phyloP scores from a whole-genome alignment of 2,113 vertebrate species.

The Cisticola juncidis region DNA sequence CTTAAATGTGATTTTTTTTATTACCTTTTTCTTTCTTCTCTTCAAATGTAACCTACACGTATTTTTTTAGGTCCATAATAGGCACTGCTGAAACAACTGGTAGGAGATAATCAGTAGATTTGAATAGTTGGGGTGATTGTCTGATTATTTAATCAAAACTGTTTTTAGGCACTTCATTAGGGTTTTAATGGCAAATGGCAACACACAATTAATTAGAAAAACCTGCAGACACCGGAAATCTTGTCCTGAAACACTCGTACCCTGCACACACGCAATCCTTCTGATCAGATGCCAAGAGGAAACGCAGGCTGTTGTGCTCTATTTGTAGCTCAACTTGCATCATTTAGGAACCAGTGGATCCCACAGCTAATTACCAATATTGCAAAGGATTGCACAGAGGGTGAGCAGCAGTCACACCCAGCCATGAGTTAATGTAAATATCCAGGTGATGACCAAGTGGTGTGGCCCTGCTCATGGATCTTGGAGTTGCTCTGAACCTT shows the following conservation, averaged over 20 bases:
- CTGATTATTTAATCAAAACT: constrained; percentile 47
- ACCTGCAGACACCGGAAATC: not conserved
- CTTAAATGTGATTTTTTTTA: not conserved
- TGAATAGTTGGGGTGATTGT: constrained; percentile 6
- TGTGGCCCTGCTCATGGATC: not conserved
- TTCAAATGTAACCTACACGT: not conserved
- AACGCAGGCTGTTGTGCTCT: not conserved
- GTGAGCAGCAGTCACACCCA: not conserved
- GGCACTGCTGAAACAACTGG: not conserved
- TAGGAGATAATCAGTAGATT: constrained; percentile 14
- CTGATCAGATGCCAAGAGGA: not conserved
- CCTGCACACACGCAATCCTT: not conserved
- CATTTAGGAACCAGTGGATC: not conserved
- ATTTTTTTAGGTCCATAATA: not conserved
- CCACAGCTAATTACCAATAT: constrained; percentile 1
- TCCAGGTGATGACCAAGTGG: not conserved
- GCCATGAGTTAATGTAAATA: not conserved
- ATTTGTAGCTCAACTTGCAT: constrained; percentile 6
- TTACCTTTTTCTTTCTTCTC: not conserved
- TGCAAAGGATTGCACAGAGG: constrained; percentile 1
- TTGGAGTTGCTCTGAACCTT: not conserved
- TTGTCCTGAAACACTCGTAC: not conserved
- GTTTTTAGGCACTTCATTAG: constrained; percentile 8
- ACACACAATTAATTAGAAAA: constrained; percentile 26
- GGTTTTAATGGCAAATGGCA: constrained; percentile 18